Conservation (phyloP, 2,888 invertebrate species). For the Rugalucina vietnamica region DNA sequence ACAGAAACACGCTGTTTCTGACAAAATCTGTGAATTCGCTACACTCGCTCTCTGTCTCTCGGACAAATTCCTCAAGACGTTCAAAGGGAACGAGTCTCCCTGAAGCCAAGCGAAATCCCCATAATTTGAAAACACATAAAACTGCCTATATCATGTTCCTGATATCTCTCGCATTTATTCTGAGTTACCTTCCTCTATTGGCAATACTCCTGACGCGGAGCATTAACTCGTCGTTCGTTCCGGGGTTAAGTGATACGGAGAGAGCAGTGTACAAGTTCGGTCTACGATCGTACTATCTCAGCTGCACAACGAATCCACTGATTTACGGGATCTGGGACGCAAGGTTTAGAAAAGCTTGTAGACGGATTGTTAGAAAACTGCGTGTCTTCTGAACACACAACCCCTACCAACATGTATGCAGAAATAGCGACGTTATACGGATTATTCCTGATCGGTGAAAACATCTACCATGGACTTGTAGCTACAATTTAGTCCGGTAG, state of each 20-base stretch:
- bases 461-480: too few species aligned
- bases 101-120: neutral
- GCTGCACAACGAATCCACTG: slow-evolving; percentile 69
- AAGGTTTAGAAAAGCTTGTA: slow-evolving; percentile 55
- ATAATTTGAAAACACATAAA: slow-evolving; percentile 40
- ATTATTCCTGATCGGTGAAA: too few species aligned
- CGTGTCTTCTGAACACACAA: neutral
- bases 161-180: slow-evolving; percentile 62
- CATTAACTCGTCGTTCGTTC: slow-evolving; percentile 49
- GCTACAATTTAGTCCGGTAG: too few species aligned
- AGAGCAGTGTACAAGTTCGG: slow-evolving; percentile 61
- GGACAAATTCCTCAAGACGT: neutral
- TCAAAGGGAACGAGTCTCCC: neutral
- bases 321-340: slow-evolving; percentile 70
- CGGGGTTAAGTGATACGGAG: slow-evolving; percentile 37
- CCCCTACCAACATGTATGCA: too few species aligned
- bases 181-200: slow-evolving; percentile 61
- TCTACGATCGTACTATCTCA: slow-evolving; percentile 66
- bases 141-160: slow-evolving; percentile 68
- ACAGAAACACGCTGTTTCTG: neutral
- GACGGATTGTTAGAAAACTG: slow-evolving; percentile 12
- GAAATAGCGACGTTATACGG: too few species aligned
- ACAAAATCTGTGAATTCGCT: neutral
- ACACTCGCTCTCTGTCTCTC: neutral
- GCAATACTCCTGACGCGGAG: slow-evolving; percentile 49